These are phyloP conservation scores for Drosophila melanica DNA, from an alignment of 1,140 invertebrate genomes.

Conservation along the genomic window DNA sequence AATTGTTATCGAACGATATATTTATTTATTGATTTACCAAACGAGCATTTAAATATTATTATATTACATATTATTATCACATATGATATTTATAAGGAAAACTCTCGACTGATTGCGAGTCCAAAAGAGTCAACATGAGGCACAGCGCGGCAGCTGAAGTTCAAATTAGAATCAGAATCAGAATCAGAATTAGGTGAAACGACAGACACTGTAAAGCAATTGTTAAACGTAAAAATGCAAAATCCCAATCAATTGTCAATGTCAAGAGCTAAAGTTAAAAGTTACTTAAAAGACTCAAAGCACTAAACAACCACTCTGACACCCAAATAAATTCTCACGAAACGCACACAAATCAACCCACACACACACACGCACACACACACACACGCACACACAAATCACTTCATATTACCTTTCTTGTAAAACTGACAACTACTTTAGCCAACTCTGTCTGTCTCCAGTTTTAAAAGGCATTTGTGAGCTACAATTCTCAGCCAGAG, in stretches of 20 bases:
- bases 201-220: slow-evolving; percentile 40
- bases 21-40: slow-evolving; percentile 72
- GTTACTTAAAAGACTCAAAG: slow-evolving; percentile 10
- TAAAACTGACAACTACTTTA: slow-evolving; percentile 20
- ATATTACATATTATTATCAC: slow-evolving; percentile 47
- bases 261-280: slow-evolving; percentile 21
- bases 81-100: slow-evolving; percentile 37
- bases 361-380: background rate
- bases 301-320: background rate
- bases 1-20: slow-evolving; percentile 72
- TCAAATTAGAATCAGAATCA: slow-evolving; percentile 47
- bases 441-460: slow-evolving; percentile 8
- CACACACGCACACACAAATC: background rate
- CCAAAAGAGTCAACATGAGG: slow-evolving; percentile 34
- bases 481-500: background rate
- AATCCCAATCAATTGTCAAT: slow-evolving; percentile 23
- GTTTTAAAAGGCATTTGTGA: background rate
- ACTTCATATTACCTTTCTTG: slow-evolving; percentile 16
- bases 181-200: slow-evolving; percentile 61
- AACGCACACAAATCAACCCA: slow-evolving; percentile 17
- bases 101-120: slow-evolving; percentile 28
- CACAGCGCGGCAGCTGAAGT: slow-evolving; percentile 45
- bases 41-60: slow-evolving; percentile 40
- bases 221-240: slow-evolving; percentile 51
- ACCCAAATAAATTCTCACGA: background rate